phyloP scores from a whole-genome alignment of 2,113 vertebrate species.

The Prunella himalayana region DNA sequence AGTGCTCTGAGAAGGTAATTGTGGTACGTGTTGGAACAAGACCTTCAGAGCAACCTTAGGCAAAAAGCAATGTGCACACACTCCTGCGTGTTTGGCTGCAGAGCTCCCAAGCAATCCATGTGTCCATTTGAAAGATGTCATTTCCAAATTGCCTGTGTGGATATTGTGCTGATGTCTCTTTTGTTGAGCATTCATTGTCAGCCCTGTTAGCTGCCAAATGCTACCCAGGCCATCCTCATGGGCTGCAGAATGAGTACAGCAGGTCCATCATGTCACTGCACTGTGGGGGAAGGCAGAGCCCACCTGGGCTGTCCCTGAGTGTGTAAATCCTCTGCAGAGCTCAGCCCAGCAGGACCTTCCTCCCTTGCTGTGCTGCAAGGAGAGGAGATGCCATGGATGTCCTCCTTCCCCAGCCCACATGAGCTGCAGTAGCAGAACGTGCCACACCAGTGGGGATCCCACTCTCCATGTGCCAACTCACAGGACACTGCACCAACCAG shows the following conservation, averaged over 20 bases:
- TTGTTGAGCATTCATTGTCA: neutral
- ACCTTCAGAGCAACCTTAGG: neutral
- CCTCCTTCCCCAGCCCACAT: neutral
- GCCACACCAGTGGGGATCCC: neutral
- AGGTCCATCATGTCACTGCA: fast-evolving
- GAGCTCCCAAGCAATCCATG: neutral
- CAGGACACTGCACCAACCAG: neutral
- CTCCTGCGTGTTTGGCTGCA: neutral
- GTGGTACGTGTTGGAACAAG: neutral
- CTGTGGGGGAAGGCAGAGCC: neutral
- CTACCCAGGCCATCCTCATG: fast-evolving
- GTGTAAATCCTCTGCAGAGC: neutral
- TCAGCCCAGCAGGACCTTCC: neutral
- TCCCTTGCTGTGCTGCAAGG: neutral
- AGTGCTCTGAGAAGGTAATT: neutral
- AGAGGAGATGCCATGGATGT: neutral
- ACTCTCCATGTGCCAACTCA: fast-evolving
- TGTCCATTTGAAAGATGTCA: neutral
- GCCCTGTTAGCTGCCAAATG: neutral
- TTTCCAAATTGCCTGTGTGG: neutral
- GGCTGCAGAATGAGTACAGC: neutral
- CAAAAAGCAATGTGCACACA: neutral
- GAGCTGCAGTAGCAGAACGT: neutral
- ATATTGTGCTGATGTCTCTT: neutral
- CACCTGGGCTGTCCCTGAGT: neutral